These are phyloP conservation scores for Lophius piscatorius DNA, from an alignment of 2,113 vertebrate species.

Conservation along the genomic window DNA sequence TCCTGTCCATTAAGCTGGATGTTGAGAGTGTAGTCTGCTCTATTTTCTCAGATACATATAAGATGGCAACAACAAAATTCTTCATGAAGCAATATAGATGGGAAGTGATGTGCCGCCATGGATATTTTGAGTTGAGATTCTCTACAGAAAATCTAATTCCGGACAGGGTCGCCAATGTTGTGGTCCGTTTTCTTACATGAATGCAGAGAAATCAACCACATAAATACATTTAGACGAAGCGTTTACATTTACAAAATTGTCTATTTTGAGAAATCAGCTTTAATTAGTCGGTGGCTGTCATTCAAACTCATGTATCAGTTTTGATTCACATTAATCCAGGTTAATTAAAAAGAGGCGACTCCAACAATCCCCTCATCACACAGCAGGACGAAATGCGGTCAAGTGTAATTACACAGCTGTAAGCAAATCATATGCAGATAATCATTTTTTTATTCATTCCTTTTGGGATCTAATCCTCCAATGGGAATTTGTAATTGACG, in stretches of 20 bases:
- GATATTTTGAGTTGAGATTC: not conserved
- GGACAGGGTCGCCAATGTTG: no score
- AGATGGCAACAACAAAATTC: not conserved
- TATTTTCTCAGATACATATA: slow-evolving; percentile 12
- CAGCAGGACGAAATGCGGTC: slow-evolving; percentile 61
- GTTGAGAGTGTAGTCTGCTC: slow-evolving; percentile 21
- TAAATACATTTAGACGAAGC: not conserved
- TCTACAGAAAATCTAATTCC: no score
- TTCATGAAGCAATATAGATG: not conserved
- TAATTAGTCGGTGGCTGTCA: slow-evolving; percentile 40
- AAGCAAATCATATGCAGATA: slow-evolving; percentile 71
- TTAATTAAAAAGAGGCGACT: slow-evolving; percentile 71
- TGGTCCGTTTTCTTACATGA: no score
- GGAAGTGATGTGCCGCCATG: not conserved
- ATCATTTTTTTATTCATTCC: slow-evolving; percentile 62
- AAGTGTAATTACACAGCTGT: slow-evolving; percentile 73
- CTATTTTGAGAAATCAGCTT: slow-evolving; percentile 34
- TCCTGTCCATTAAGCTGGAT: slow-evolving; percentile 50
- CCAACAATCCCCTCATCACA: slow-evolving; percentile 38
- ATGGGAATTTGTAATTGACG: slow-evolving; percentile 71
- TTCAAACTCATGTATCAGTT: slow-evolving; percentile 36
- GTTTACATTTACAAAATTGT: not conserved
- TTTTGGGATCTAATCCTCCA: slow-evolving; percentile 60
- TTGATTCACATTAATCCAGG: slow-evolving; percentile 49
- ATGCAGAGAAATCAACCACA: not conserved